These are phyloP conservation scores for Heliconius ismenius DNA, from an alignment of 2,888 invertebrate species.

Conservation along the genomic window DNA sequence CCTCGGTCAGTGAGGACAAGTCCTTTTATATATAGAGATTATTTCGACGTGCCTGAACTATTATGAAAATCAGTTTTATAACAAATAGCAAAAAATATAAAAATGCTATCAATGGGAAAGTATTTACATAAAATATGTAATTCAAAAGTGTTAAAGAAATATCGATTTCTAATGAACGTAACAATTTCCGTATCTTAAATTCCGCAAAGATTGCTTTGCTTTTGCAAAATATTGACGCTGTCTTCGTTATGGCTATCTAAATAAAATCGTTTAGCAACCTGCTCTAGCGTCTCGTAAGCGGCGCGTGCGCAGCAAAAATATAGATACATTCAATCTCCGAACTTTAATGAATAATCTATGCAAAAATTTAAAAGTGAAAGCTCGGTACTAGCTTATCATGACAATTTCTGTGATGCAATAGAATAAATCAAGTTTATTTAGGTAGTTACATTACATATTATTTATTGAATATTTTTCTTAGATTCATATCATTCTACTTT, in stretches of 20 bases:
- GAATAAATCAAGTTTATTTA: conserved; percentile 7
- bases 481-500: not conserved
- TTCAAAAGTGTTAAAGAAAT: not conserved
- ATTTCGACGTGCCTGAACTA: no score
- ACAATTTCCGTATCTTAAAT: not conserved
- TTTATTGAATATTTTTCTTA: not conserved
- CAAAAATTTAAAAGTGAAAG: conserved; percentile 32
- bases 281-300: conserved; percentile 55
- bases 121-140: not conserved
- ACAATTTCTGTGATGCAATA: conserved; percentile 18
- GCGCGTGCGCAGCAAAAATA: conserved; percentile 30
- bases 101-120: not conserved
- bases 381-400: conserved; percentile 11
- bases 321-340: conserved; percentile 10
- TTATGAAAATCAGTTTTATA: no score
- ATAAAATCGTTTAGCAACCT: conserved; percentile 56
- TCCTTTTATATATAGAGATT: no score
- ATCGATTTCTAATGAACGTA: conserved; percentile 4
- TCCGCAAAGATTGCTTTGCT: not conserved
- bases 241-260: conserved; percentile 51
- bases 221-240: conserved; percentile 1
- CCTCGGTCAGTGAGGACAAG: no score
- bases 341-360: conserved; percentile 29
- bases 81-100: no score
- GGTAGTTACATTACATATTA: not conserved